A percentile compares a stretch with the other conserved stretches of the same genome.
Conservation (phyloP, 2,113 vertebrate species). For the Melanostigma gelatinosum region DNA sequence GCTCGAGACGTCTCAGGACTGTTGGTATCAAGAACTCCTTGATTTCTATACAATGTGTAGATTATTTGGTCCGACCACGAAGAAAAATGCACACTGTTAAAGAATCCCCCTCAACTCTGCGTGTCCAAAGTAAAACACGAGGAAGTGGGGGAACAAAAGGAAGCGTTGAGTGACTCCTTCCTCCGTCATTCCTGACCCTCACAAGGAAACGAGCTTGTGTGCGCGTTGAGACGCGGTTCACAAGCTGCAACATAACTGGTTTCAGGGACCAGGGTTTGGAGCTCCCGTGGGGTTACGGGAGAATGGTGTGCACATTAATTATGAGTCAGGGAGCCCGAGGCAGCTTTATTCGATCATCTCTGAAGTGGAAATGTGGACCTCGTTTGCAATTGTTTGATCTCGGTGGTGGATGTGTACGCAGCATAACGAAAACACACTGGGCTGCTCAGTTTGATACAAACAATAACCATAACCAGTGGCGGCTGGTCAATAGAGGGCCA, state of each 20-base stretch:
- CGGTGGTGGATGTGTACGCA: conserved; percentile 28
- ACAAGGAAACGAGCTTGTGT: conserved; percentile 35
- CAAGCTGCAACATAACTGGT: background rate
- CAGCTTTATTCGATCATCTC: conserved; percentile 35
- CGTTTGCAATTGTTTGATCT: conserved; percentile 46
- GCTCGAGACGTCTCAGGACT: background rate
- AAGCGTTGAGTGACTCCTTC: conserved; percentile 3
- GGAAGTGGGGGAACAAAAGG: conserved; percentile 39
- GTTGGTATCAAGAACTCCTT: background rate
- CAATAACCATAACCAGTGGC: background rate
- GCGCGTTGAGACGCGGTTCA: background rate
- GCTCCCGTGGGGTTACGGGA: background rate
- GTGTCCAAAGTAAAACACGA: conserved; percentile 41
- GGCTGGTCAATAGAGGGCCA: no score
- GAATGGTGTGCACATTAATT: conserved; percentile 45
- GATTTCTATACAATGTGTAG: background rate
- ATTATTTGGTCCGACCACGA: background rate
- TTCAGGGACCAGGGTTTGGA: conserved; percentile 1
- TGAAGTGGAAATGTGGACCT: conserved; percentile 42
- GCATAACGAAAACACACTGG: background rate
- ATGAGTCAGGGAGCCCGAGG: conserved; percentile 36
- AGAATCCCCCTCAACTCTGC: background rate
- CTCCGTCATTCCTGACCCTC: conserved; percentile 36
- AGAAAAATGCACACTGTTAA: background rate
- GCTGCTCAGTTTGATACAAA: background rate